A percentile compares a stretch with the other conserved stretches of the same genome.
phyloP scores from a whole-genome alignment of 2,888 invertebrate genomes.

The Pegoplata infirma region DNA sequence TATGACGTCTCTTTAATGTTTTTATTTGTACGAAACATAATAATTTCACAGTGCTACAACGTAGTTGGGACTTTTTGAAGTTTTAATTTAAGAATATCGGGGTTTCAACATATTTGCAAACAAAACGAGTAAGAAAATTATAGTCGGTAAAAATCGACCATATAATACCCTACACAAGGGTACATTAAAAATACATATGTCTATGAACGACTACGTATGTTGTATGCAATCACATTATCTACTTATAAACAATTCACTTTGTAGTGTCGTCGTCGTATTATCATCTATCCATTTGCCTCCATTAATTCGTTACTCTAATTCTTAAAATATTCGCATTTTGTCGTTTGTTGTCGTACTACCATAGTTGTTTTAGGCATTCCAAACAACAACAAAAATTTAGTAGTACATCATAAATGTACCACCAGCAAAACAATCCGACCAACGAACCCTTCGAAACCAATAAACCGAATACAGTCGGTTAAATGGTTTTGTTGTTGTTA shows the following conservation, averaged over 20 bases:
- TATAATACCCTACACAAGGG: too few species aligned
- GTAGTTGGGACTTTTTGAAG: too few species aligned
- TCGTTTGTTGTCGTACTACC: neutral
- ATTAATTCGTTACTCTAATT: neutral
- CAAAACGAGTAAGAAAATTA: too few species aligned
- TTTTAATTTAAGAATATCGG: too few species aligned
- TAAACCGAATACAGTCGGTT: neutral
- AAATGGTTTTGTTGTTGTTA: too few species aligned
- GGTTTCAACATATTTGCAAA: too few species aligned
- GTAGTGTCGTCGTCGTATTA: neutral
- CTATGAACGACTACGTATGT: too few species aligned
- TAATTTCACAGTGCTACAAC: too few species aligned
- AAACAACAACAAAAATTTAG: neutral
- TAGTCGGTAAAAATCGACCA: too few species aligned
- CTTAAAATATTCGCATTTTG: neutral
- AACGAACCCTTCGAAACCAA: neutral
- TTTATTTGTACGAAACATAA: neutral
- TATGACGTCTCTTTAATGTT: constrained; percentile 6
- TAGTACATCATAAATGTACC: neutral
- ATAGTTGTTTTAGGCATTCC: neutral
- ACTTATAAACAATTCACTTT: too few species aligned
- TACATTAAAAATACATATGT: too few species aligned
- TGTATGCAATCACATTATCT: too few species aligned
- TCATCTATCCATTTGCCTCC: neutral
- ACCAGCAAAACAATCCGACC: neutral